Percentiles rank a stretch among this genome's conserved stretches.
These are phyloP conservation scores for Silurus lanzhouensis DNA, from an alignment of 2,797 vertebrate genomes.

Conservation along the genomic window DNA sequence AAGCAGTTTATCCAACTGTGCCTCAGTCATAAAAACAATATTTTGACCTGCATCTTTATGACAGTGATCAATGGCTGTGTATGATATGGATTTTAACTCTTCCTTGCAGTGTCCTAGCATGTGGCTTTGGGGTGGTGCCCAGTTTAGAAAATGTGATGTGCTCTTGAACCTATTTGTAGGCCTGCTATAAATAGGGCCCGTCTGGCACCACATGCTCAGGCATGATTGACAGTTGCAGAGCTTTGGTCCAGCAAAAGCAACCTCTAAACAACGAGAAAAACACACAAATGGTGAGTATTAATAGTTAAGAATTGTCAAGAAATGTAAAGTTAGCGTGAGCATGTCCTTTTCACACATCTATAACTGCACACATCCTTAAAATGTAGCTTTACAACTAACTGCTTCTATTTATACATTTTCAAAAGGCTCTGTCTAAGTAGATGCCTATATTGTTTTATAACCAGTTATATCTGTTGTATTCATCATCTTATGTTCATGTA, in stretches of 20 bases:
- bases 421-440: constrained; percentile 64
- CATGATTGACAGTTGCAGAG: constrained; percentile 80
- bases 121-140: constrained; percentile 61
- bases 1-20: neutral
- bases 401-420: constrained; percentile 75
- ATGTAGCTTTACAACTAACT: constrained; percentile 61
- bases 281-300: constrained; percentile 73
- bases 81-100: constrained; percentile 38
- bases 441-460: constrained; percentile 28
- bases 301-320: neutral
- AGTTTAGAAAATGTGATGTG: constrained; percentile 80
- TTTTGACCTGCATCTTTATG: constrained; percentile 6
- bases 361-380: constrained; percentile 55
- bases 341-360: neutral
- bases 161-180: constrained; percentile 80
- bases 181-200: constrained; percentile 80
- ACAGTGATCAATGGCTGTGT: neutral
- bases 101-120: constrained; percentile 54
- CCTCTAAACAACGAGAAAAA: constrained; percentile 68
- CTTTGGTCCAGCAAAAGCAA: constrained; percentile 67
- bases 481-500: constrained; percentile 29
- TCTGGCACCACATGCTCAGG: constrained; percentile 78
- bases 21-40: neutral
- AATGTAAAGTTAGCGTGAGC: neutral
- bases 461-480: constrained; percentile 25